These are phyloP conservation scores for Caenorhabditis virilis DNA, from an alignment of 2,888 invertebrate genomes.

Conservation along the genomic window DNA sequence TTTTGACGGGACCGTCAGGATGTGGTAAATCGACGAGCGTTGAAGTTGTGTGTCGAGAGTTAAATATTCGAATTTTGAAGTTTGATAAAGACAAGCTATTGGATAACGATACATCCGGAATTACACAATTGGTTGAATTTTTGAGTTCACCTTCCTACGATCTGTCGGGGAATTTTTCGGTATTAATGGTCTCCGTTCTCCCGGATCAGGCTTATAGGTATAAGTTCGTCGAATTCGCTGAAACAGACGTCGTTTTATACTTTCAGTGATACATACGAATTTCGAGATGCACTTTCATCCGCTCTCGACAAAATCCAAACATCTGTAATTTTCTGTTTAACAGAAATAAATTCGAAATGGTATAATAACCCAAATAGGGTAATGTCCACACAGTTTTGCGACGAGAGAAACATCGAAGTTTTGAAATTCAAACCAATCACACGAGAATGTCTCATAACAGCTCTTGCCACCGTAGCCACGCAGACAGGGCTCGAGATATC, in stretches of 20 bases:
- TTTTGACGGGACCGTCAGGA: conserved; percentile 26
- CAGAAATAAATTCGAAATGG: conserved; percentile 21
- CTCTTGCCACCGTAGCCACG: conserved; percentile 8
- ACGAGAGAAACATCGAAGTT: conserved; percentile 13
- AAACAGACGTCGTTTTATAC: neutral
- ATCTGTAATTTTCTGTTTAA: conserved; percentile 28
- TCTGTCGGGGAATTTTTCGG: conserved; percentile 2
- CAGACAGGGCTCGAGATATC: conserved; percentile 8
- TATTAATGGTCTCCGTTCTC: conserved; percentile 13
- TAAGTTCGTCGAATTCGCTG: neutral
- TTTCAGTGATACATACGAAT: conserved; percentile 14
- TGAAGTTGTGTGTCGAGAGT: conserved; percentile 17
- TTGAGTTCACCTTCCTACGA: conserved; percentile 10
- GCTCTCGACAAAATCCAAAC: conserved; percentile 2
- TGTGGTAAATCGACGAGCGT: conserved; percentile 34
- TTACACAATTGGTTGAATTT: conserved; percentile 1
- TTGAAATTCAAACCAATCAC: conserved; percentile 24
- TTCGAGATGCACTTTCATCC: conserved; percentile 12
- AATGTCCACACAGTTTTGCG: conserved; percentile 1
- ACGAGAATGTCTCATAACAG: conserved; percentile 20
- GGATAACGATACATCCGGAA: conserved; percentile 11
- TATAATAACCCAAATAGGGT: conserved; percentile 19
- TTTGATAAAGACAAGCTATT: conserved; percentile 14
- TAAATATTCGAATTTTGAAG: conserved; percentile 13
- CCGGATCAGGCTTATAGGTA: conserved; percentile 29